Percentiles rank a stretch among this genome's conserved stretches.
phyloP scores from a whole-genome alignment of 2,888 invertebrate genomes.

The Sialis lutaria region DNA sequence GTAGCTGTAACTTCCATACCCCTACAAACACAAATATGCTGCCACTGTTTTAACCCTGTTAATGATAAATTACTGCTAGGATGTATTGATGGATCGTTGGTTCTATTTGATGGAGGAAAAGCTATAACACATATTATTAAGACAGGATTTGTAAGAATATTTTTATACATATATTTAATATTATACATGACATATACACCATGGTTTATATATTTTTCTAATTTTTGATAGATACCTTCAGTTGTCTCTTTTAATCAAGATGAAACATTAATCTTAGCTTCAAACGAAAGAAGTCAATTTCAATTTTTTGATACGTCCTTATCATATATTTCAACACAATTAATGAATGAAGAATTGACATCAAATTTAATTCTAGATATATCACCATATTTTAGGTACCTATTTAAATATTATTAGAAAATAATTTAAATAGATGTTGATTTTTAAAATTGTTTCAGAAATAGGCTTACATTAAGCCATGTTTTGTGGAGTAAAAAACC shows the following conservation, averaged over 20 bases:
- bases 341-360: slow-evolving; percentile 44
- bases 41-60: slow-evolving; percentile 47
- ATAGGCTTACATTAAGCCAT: slow-evolving; percentile 34
- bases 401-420: slow-evolving; percentile 4
- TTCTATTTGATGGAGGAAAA: slow-evolving; percentile 55
- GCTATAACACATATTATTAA: slow-evolving; percentile 60
- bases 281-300: slow-evolving; percentile 53
- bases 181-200: neutral
- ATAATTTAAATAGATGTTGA: neutral
- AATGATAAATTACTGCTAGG: slow-evolving; percentile 62
- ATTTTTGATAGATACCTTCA: slow-evolving; percentile 35
- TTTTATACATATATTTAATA: neutral
- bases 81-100: slow-evolving; percentile 72
- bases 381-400: slow-evolving; percentile 40
- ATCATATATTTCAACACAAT: slow-evolving; percentile 44
- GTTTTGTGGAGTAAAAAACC: slow-evolving; percentile 41
- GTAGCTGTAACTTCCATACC: slow-evolving; percentile 49
- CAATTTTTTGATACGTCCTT: slow-evolving; percentile 61
- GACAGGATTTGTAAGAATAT: slow-evolving; percentile 56
- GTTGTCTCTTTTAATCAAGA: slow-evolving; percentile 54
- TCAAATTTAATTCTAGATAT: slow-evolving; percentile 45
- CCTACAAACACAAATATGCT: slow-evolving; percentile 50
- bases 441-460: slow-evolving; percentile 16
- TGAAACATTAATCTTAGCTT: slow-evolving; percentile 46
- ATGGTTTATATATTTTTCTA: neutral